phyloP scores from a whole-genome alignment of 2,888 invertebrate species.

The Drosophila nr. medialis region DNA sequence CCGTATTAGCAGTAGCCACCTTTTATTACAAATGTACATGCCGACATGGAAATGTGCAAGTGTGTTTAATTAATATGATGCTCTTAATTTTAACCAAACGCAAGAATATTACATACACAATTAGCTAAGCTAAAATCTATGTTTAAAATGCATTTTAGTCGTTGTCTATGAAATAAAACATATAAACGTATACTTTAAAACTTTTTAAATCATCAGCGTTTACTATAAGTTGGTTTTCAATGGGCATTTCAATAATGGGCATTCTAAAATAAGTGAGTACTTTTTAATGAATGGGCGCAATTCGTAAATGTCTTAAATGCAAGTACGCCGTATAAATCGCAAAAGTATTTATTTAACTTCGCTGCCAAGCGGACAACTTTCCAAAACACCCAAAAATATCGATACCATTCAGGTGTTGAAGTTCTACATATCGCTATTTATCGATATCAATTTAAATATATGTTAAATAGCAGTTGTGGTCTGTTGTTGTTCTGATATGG shows the following conservation, averaged over 20 bases:
- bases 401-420: background rate
- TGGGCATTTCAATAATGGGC: background rate
- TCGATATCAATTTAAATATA: background rate
- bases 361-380: background rate
- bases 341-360: background rate
- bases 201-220: background rate
- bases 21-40: constrained; percentile 19
- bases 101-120: constrained; percentile 53
- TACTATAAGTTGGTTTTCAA: background rate
- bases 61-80: constrained; percentile 53
- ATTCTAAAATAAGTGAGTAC: background rate
- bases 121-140: constrained; percentile 68
- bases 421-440: background rate
- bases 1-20: constrained; percentile 61
- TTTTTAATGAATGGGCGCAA: background rate
- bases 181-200: constrained; percentile 24
- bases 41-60: background rate
- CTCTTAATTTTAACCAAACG: constrained; percentile 66
- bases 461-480: background rate
- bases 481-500: background rate
- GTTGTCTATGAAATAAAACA: constrained; percentile 70
- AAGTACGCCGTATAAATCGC: background rate
- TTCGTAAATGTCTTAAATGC: background rate
- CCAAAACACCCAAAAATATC: background rate
- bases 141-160: constrained; percentile 72